phyloP scores from a whole-genome alignment of 2,113 vertebrate species.

The Entosphenus tridentatus region DNA sequence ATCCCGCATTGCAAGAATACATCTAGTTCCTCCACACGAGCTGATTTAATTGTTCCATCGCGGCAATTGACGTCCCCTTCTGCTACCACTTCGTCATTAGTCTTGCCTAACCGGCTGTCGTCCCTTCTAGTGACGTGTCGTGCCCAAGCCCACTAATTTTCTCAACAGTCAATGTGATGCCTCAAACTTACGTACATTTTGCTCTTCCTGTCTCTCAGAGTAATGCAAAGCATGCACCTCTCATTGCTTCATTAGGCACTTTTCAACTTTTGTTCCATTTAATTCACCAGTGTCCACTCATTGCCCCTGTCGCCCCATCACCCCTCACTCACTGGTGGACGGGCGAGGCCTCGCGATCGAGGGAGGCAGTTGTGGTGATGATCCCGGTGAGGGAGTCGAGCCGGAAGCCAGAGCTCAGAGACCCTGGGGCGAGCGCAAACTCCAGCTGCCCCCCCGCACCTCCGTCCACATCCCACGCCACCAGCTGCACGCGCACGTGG shows the following conservation, averaged over 20 bases:
- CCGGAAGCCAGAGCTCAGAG: neutral
- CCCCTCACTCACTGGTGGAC: neutral
- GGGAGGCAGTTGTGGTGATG: neutral
- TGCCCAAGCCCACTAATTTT: neutral
- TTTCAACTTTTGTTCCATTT: neutral
- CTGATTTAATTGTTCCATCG: no score
- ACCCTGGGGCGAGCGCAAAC: no score
- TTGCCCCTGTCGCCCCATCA: neutral
- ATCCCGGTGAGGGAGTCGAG: constrained; percentile 2
- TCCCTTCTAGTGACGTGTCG: no score
- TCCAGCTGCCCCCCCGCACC: no score
- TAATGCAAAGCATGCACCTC: neutral
- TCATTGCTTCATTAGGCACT: neutral
- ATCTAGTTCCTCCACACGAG: no score
- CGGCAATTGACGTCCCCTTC: no score
- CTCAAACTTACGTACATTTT: neutral
- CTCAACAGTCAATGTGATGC: neutral
- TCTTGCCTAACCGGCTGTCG: no score
- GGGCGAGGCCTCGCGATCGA: constrained; percentile 1
- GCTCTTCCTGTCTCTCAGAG: neutral
- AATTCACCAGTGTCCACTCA: neutral
- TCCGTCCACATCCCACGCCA: no score
- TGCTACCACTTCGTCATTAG: no score
- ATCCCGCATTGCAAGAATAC: no score
- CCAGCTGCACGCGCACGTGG: no score